Percentiles rank a stretch among this genome's conserved stretches.
These are phyloP conservation scores for Apodemia hepburni DNA, from an alignment of 2,888 invertebrate species.

Conservation along the genomic window DNA sequence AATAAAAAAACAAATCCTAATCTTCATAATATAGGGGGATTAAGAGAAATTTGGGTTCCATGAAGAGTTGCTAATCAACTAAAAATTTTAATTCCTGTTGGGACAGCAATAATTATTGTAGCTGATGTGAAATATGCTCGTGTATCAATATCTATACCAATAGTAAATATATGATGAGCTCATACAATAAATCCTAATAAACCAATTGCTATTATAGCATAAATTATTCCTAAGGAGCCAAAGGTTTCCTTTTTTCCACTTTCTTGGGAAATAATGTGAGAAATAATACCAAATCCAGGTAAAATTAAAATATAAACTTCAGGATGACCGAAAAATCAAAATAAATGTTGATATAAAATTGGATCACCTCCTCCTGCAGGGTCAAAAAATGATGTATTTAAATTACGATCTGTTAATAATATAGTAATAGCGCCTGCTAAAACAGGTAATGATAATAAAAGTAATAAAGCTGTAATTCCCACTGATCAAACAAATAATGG, in stretches of 20 bases:
- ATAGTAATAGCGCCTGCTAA: slow-evolving; percentile 66
- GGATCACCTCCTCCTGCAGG: slow-evolving; percentile 90
- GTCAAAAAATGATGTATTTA: slow-evolving; percentile 91
- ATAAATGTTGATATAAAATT: slow-evolving; percentile 90
- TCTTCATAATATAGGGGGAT: slow-evolving; percentile 54
- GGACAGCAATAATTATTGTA: slow-evolving; percentile 92
- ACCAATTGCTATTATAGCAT: slow-evolving; percentile 91
- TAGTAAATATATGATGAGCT: slow-evolving; percentile 91
- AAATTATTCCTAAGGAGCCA: slow-evolving; percentile 87
- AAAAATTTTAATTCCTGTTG: slow-evolving; percentile 63
- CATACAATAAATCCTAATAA: slow-evolving; percentile 91
- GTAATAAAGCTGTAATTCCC: slow-evolving; percentile 67
- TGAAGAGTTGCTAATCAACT: slow-evolving; percentile 86
- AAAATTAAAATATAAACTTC: slow-evolving; percentile 94
- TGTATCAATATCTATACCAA: neutral
- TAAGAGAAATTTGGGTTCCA: slow-evolving; percentile 81
- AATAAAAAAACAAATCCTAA: slow-evolving; percentile 88
- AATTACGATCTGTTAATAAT: slow-evolving; percentile 88
- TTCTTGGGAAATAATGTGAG: slow-evolving; percentile 88
- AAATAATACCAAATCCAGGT: slow-evolving; percentile 91
- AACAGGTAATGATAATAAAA: slow-evolving; percentile 86
- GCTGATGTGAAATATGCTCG: slow-evolving; percentile 82
- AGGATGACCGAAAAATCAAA: slow-evolving; percentile 94
- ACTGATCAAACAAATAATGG: slow-evolving; percentile 89
- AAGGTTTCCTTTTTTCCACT: slow-evolving; percentile 88